Evolutionary conservation across 2,888 invertebrate species (phyloP).

Genomic region (Drosophila monieri): DNA sequence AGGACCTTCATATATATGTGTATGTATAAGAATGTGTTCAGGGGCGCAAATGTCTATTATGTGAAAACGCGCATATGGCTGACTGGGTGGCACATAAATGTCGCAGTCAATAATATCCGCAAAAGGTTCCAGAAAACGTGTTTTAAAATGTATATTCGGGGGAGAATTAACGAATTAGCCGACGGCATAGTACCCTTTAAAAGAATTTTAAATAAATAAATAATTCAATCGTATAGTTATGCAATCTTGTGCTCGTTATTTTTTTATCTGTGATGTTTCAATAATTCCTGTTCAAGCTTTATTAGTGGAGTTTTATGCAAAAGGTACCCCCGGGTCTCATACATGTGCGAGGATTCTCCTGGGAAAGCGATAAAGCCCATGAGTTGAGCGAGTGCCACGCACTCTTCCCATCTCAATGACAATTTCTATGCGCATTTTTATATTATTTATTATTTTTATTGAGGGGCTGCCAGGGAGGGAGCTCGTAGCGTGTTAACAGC

Average conservation of each 20-base stretch:
- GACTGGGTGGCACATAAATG: constrained; percentile 61
- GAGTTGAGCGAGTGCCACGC: constrained; percentile 65
- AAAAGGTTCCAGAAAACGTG: constrained; percentile 41
- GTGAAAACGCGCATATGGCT: constrained; percentile 74
- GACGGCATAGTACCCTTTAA: background rate
- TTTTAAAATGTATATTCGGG: constrained; percentile 59
- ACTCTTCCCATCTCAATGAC: constrained; percentile 48
- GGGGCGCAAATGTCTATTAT: constrained; percentile 53
- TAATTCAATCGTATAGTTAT: too few species aligned
- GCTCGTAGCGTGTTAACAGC: constrained; percentile 55
- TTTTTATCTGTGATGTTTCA: too few species aligned
- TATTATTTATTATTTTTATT: constrained; percentile 73
- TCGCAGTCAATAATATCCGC: constrained; percentile 72
- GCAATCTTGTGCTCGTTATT: too few species aligned
- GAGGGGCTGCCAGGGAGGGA: constrained; percentile 9
- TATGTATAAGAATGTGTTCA: background rate
- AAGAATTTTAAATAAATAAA: too few species aligned
- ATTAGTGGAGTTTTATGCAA: background rate
- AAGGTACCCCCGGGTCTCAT: background rate
- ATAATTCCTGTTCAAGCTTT: background rate
- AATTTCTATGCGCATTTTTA: constrained; percentile 75
- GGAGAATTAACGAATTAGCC: background rate
- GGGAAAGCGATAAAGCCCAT: constrained; percentile 46
- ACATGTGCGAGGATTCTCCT: background rate
- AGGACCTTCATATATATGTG: constrained; percentile 16